These are phyloP conservation scores for Eutolmus rufibarbis DNA, from an alignment of 2,888 invertebrate genomes.

Conservation along the genomic window DNA sequence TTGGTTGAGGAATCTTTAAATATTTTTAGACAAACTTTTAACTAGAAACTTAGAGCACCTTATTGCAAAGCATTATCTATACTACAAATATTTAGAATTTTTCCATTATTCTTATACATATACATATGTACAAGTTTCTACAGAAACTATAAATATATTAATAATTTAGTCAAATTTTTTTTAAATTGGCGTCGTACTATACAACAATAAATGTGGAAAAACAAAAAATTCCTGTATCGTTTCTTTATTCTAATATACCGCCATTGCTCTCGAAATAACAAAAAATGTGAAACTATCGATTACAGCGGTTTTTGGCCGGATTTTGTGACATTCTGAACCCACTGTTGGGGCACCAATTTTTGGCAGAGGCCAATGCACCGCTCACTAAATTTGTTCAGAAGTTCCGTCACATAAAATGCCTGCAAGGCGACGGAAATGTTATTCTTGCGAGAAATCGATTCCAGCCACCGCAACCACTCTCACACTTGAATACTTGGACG, in stretches of 20 bases:
- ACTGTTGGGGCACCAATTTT: neutral
- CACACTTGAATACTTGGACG: neutral
- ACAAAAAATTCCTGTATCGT: too few relatives aligned
- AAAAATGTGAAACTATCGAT: neutral
- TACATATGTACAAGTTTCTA: neutral
- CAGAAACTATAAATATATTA: neutral
- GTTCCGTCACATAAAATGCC: slow-evolving; percentile 15
- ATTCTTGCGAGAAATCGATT: slow-evolving; percentile 24
- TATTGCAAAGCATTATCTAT: too few relatives aligned
- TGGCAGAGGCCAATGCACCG: neutral
- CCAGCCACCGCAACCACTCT: neutral
- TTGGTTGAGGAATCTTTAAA: too few relatives aligned
- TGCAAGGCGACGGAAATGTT: slow-evolving; percentile 36
- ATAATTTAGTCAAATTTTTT: neutral
- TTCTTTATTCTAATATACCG: too few relatives aligned
- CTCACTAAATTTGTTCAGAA: slow-evolving; percentile 4
- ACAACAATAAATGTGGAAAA: too few relatives aligned
- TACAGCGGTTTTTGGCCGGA: neutral
- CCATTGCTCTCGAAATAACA: neutral
- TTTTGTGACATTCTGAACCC: neutral
- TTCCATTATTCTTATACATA: neutral
- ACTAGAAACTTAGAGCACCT: too few relatives aligned
- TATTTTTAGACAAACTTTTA: too few relatives aligned
- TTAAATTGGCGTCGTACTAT: neutral
- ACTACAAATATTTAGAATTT: too few relatives aligned